These are phyloP conservation scores for Myoxocephalus aenaeus DNA, from an alignment of 2,797 vertebrate genomes.

Conservation along the genomic window DNA sequence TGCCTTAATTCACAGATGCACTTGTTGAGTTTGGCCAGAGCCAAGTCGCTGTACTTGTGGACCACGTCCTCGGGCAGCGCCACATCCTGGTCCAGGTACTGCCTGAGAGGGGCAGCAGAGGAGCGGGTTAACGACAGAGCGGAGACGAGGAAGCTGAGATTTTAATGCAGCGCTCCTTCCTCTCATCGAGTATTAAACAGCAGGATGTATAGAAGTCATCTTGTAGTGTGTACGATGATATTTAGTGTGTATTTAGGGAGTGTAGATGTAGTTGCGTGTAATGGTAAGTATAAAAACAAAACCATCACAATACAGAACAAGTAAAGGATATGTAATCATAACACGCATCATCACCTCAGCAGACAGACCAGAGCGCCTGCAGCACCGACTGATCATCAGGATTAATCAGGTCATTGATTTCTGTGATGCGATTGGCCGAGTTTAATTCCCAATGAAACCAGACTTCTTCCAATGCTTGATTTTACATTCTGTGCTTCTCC, in stretches of 20 bases:
- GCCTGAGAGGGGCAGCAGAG: slow-evolving; percentile 74
- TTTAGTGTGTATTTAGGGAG: no score
- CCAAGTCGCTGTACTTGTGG: slow-evolving; percentile 92
- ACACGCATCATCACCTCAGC: background rate
- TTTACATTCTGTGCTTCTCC: background rate
- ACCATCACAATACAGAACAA: background rate
- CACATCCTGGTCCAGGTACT: slow-evolving; percentile 91
- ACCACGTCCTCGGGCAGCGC: slow-evolving; percentile 90
- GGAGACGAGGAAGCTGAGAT: no score
- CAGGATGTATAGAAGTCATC: slow-evolving; percentile 10
- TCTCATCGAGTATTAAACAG: no score
- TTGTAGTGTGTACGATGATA: background rate
- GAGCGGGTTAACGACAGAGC: background rate
- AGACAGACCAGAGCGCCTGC: background rate
- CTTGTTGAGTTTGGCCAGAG: slow-evolving; percentile 89
- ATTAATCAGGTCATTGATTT: slow-evolving; percentile 31
- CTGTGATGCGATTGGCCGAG: background rate
- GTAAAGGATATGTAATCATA: background rate
- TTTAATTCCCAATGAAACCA: background rate
- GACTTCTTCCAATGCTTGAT: background rate
- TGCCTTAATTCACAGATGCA: slow-evolving; percentile 88
- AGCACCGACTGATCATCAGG: background rate
- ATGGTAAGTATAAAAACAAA: background rate
- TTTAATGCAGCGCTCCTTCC: background rate
- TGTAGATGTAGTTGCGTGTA: no score